Base-by-base conservation (phyloP, 2,797 vertebrate species). In the Urophycis tenuis region DNA sequence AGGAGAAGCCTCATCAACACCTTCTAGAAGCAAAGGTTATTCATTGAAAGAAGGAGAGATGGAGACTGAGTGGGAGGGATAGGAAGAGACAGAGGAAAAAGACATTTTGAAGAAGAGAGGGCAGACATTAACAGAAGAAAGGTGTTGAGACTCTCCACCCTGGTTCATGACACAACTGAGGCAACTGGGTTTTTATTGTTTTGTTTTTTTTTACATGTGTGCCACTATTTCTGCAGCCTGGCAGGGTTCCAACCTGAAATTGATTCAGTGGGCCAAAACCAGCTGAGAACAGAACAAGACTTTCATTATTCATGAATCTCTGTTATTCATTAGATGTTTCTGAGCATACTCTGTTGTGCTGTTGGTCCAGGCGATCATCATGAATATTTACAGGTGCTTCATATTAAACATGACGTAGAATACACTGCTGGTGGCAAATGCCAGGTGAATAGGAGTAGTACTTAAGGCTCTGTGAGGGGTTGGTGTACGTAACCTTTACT, bases 361-460 rank as follows among this genome's bases (percentile, higher is more conserved):
- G 86, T 88, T 86, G 81, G 83, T 83, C 77, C 78, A 74, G 80
- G 77, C 75, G 67, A 74, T 86, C 79, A 72, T 87, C 88, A 91
- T 92, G 89, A 91, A 92, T 92, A 91, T 91, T 92, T 86, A 90
- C 82, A 77, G 79, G 74, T 82, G 77, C 81, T 86, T 91, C 86
- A 89, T 91, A 92, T 93, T 92, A 90, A 89, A 89, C 85, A 89
- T 85, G 87, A 83, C 81, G 82, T 77, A 41, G 82, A 87, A 87
- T 85, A 87, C 88, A 85, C 83, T 77, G 77, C 36, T 83, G 81
- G 76, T 78, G 83, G 79, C 87, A 90, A 91, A 91, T 90, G 89
- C 67, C 85, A 90, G 90, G 89, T 89, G 89, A 92, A 91, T 83
- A 91, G 81, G 80, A 79, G 39, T 60, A 60, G 77, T 79, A 81